Evolutionary conservation across 2,888 invertebrate species (phyloP).

Genomic region (Drymonia ruficornis): DNA sequence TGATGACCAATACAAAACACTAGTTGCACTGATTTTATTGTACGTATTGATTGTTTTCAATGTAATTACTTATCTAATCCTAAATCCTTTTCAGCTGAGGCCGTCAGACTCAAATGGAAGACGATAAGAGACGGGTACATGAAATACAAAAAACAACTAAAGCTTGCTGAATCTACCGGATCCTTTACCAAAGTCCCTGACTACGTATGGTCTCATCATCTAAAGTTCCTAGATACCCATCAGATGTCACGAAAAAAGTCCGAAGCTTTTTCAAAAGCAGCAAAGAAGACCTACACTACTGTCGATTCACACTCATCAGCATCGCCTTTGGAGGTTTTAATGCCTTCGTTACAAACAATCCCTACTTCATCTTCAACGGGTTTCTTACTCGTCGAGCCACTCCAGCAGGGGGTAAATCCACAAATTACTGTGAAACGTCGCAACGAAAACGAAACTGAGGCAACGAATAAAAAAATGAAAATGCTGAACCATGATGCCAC

Average conservation of each 20-base stretch:
- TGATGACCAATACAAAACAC: too few species aligned
- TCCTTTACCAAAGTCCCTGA: conserved; percentile 33
- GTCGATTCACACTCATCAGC: not conserved
- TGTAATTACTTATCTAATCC: not conserved
- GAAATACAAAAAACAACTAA: conserved; percentile 42
- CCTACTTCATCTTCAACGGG: not conserved
- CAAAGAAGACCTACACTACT: not conserved
- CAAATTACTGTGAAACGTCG: not conserved
- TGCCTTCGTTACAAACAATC: not conserved
- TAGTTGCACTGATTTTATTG: too few species aligned
- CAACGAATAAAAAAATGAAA: not conserved
- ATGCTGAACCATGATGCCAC: not conserved
- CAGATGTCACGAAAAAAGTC: conserved; percentile 20
- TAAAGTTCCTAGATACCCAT: conserved; percentile 38
- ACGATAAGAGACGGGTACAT: conserved; percentile 49
- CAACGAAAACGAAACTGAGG: not conserved
- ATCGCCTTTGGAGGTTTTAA: not conserved
- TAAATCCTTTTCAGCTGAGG: conserved; percentile 33
- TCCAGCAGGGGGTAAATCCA: not conserved
- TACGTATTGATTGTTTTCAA: too few species aligned
- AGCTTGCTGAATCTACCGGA: conserved; percentile 23
- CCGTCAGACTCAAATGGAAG: conserved; percentile 50
- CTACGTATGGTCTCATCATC: conserved; percentile 41
- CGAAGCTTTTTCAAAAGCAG: not conserved
- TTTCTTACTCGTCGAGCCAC: not conserved